Conservation (phyloP, 2,888 invertebrate species). For the Ischnura elegans region DNA sequence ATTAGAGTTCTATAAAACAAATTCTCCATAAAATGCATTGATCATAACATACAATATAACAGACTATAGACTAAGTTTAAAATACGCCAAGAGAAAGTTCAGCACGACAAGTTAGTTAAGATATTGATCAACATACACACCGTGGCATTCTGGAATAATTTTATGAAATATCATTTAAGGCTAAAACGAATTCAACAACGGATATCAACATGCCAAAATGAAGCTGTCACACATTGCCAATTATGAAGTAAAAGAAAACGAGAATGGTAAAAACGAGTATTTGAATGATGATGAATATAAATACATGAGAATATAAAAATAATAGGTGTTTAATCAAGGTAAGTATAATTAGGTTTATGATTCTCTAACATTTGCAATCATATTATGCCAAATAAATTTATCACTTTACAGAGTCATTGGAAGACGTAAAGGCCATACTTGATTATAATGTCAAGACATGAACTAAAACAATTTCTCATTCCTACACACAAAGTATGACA, state of each 20-base stretch:
- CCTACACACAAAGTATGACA: background rate
- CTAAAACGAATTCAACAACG: too few relatives aligned
- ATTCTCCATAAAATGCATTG: background rate
- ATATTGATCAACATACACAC: too few relatives aligned
- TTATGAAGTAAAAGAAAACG: background rate
- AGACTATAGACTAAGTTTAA: background rate
- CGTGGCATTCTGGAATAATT: slow-evolving; percentile 44
- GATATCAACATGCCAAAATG: background rate
- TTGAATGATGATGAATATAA: background rate
- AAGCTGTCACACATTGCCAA: background rate
- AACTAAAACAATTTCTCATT: background rate
- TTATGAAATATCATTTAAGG: background rate
- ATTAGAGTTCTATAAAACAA: background rate
- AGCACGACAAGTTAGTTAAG: slow-evolving; percentile 45
- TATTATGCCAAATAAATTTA: background rate
- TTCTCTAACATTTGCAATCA: background rate
- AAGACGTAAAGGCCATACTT: slow-evolving; percentile 20
- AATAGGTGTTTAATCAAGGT: background rate
- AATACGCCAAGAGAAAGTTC: background rate
- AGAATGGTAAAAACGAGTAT: background rate
- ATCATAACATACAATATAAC: background rate
- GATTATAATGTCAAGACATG: background rate
- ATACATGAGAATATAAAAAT: background rate
- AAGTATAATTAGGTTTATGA: background rate
- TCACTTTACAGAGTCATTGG: background rate